Base-by-base conservation (phyloP, 2,113 vertebrate genomes). In the Clarias gariepinus region DNA sequence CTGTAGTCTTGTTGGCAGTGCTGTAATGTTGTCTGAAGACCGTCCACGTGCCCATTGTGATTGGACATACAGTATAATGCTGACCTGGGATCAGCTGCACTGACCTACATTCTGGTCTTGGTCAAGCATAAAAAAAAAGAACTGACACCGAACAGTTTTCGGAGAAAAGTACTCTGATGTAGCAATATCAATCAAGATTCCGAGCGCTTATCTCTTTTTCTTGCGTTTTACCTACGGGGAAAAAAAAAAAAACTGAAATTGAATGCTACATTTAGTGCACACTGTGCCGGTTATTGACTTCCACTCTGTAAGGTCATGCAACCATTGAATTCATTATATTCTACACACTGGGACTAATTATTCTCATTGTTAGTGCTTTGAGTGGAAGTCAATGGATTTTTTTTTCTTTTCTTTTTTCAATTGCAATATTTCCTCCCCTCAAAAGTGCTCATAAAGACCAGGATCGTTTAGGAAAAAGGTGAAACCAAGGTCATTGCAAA, bases 201-300 rank as follows among this genome's bases (percentile, higher is more conserved):
- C 28, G 15, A 78, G 52, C 10, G n/a, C n/a, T 57, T 25, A 2
- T 25, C 83, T 85, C 21, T 9, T 47, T 47, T 47, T 47, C 47
- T 47, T 47, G 47, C n/a, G 52, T 55, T 77, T 55, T 55, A 55
- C 6, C 74, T 55, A 47, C 18, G 74, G n/a, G n/a, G n/a, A n/a
- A n/a, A n/a, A n/a, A n/a, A n/a, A n/a, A n/a, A n/a, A n/a, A n/a
- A n/a, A n/a, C n/a, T n/a, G n/a, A n/a, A n/a, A 47, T 47, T 7
- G 47, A 47, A 58, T 55, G 30, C 13, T 88, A 61, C 30, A 58
- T 78, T 83, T 86, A 60, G 77, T 19, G 66, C 71, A 82, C 76
- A 33, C 19, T 85, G 41, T 63, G 63, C 47, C 57, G 41, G 28
- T 64, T 88, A 90, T 88, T 83, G 87, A 90, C 84, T 69, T 74